Conservation (phyloP, 2,113 vertebrate species). For the Phodopus roborovskii region DNA sequence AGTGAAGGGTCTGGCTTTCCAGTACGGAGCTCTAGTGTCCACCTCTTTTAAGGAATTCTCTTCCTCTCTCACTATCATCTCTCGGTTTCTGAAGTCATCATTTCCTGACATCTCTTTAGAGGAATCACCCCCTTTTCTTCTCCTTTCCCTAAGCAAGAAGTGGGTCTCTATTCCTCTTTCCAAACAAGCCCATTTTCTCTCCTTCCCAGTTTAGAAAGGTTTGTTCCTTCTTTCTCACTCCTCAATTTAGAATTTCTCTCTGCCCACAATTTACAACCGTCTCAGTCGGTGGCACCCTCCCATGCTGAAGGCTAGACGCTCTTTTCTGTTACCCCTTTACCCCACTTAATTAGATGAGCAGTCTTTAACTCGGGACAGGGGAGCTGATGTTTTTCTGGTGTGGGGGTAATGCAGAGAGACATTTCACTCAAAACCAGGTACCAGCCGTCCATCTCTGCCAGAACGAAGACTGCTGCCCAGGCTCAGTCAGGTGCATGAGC, state of each 20-base stretch:
- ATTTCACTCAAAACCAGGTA: slow-evolving; percentile 1
- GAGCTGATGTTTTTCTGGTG: slow-evolving; percentile 37
- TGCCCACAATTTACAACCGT: background rate
- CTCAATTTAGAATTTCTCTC: slow-evolving; percentile 17
- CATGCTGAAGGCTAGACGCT: background rate
- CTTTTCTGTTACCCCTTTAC: background rate
- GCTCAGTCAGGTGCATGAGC: slow-evolving; percentile 60
- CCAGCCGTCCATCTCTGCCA: background rate
- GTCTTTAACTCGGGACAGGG: background rate
- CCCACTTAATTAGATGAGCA: slow-evolving; percentile 29
- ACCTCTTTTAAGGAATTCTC: slow-evolving; percentile 68
- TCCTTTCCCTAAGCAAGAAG: background rate
- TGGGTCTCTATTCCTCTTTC: background rate
- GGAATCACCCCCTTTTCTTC: background rate
- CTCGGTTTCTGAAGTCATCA: background rate
- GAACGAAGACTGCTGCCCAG: slow-evolving; percentile 40
- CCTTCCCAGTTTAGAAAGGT: background rate
- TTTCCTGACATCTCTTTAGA: slow-evolving; percentile 29
- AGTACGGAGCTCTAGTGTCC: background rate
- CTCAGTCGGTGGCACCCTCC: background rate
- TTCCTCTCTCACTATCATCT: background rate
- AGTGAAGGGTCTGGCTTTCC: background rate
- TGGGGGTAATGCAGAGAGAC: background rate
- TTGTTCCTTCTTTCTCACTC: background rate
- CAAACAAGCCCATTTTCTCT: background rate